Evolutionary conservation across 2,888 invertebrate species (phyloP).

Genomic region (Acronicta aceris): DNA sequence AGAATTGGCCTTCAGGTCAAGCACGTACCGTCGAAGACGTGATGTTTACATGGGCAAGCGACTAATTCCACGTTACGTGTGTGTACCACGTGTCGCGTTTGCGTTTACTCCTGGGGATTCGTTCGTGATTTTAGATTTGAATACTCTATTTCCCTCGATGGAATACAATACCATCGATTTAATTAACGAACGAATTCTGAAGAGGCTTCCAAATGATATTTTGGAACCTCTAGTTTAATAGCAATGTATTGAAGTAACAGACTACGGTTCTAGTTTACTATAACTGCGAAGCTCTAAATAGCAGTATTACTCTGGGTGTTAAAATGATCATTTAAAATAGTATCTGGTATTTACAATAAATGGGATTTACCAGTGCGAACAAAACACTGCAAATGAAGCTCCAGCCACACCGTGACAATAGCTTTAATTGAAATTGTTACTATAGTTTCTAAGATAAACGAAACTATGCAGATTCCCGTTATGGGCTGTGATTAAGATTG

Average conservation of each 20-base stretch:
- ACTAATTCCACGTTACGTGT: conserved; percentile 41
- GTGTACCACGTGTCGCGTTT: conserved; percentile 54
- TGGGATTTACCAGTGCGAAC: too few species aligned
- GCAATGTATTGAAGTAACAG: too few species aligned
- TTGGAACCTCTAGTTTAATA: too few species aligned
- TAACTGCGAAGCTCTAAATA: too few species aligned
- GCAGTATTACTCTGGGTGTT: background rate
- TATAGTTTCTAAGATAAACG: conserved; percentile 39
- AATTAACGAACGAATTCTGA: conserved; percentile 35
- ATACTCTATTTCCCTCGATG: conserved; percentile 75
- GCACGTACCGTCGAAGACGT: background rate
- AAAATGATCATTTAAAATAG: too few species aligned
- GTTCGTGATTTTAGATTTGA: conserved; percentile 79
- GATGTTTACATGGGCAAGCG: conserved; percentile 7
- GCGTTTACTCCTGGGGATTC: conserved; percentile 66
- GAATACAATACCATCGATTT: conserved; percentile 58
- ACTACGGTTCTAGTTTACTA: background rate
- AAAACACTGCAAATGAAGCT: too few species aligned
- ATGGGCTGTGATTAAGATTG: conserved; percentile 45
- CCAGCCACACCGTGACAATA: background rate
- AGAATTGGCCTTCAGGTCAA: too few species aligned
- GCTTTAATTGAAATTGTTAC: conserved; percentile 47
- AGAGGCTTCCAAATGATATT: conserved; percentile 21
- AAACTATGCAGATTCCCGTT: conserved; percentile 48
- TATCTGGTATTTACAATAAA: too few species aligned